A percentile compares a stretch with the other conserved stretches of the same genome.
Evolutionary conservation across 1,140 invertebrate species (phyloP).

Genomic region (Goniozus legneri): DNA sequence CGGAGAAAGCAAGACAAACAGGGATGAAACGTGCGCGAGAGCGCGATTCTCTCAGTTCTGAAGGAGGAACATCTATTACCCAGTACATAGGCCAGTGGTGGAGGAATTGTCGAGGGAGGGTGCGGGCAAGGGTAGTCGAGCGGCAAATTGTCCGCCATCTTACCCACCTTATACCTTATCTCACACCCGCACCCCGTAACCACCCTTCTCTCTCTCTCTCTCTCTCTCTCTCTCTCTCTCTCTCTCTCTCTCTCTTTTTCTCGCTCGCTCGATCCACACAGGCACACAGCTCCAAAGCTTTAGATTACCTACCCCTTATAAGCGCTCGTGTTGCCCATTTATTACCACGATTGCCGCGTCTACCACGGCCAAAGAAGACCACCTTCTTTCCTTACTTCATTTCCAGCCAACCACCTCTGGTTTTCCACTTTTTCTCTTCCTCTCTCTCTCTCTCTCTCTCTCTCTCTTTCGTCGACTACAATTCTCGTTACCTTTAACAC

Average conservation of each 20-base stretch:
- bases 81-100: constrained; percentile 40
- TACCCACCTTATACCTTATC: constrained; percentile 54
- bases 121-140: constrained; percentile 54
- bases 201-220: constrained; percentile 16
- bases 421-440: constrained; percentile 13
- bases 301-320: constrained; percentile 54
- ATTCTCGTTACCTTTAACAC: constrained; percentile 31
- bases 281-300: constrained; percentile 42
- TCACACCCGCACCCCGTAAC: constrained; percentile 33
- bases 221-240: constrained; percentile 10
- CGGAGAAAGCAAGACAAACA: constrained; percentile 24
- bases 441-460: constrained; percentile 11
- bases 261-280: constrained; percentile 9
- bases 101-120: constrained; percentile 42
- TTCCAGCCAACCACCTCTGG: constrained; percentile 18
- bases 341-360: constrained; percentile 49
- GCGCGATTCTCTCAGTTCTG: constrained; percentile 31
- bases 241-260: constrained; percentile 4
- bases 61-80: constrained; percentile 53
- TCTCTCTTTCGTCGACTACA: constrained; percentile 6
- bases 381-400: constrained; percentile 27
- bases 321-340: constrained; percentile 54
- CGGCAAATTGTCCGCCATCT: constrained; percentile 57
- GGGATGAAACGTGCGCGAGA: constrained; percentile 12
- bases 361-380: constrained; percentile 37